Base-by-base conservation (phyloP, 2,113 vertebrate species). In the Coregonus clupeaformis region DNA sequence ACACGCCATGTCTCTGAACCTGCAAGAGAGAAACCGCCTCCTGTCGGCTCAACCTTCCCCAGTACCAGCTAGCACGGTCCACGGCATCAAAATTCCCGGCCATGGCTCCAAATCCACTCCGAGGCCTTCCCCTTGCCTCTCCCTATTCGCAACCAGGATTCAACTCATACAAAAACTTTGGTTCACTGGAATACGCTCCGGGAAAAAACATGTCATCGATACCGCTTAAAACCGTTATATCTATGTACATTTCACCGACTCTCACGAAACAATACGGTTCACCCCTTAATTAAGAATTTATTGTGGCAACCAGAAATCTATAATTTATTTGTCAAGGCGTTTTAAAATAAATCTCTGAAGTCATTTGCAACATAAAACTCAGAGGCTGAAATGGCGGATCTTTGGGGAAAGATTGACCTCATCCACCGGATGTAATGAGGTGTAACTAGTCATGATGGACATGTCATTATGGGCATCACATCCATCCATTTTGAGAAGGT, bases 31-130 rank as follows among this genome's bases (percentile, higher is more conserved):
- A 91, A 71, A 97, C 95, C 30, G 96, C 95, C 45, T 99, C 96
- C 84, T 95, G 94, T 71, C 97, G 94, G 83, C 94, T 96, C 74
- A 98, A 81, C 75, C 93, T 89, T 0, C 97, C 96, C 95, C 97
- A 98, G 90, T 95, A 99, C 97, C 97, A 99, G 90, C 95, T 96
- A 55, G 84, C 94, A 77, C 93, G 95, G 91, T 98, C 96, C 82
- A 96, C 96, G 74, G 95, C 94, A 89, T 98, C 96, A 91, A 98
- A 98, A 90, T 98, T 95, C 87, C 95, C 96, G 81, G 97, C 97
- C 97, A 98, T 98, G 88, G 90, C 90, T 89, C 87, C 82, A 83
- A 87, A 90, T 91, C 89, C 80, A 76, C 72, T 85, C 89, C 92
- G 86, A 92, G 92, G 92, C 92, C 88, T 85, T 85, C 82, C 84